A percentile compares a stretch with the other conserved stretches of the same genome.
Evolutionary conservation across 2,113 vertebrate genomes (phyloP).

Genomic region (Cariama cristata): DNA sequence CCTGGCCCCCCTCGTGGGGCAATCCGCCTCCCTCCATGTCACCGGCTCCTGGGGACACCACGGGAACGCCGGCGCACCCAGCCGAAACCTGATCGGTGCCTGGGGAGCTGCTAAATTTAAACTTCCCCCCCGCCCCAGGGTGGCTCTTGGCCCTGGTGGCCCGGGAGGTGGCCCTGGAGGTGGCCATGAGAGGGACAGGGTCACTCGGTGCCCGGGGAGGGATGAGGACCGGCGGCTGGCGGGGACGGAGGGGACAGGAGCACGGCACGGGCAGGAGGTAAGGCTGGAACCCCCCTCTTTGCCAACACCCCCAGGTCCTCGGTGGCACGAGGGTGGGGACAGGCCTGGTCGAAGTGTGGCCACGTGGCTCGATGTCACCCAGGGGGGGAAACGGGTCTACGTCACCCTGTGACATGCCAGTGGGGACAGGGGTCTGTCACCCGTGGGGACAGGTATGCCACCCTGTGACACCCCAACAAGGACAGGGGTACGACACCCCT

Average conservation of each 20-base stretch:
- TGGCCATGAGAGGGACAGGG: not conserved
- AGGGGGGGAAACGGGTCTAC: not conserved
- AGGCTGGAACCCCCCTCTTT: not conserved
- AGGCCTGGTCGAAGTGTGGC: fast-evolving
- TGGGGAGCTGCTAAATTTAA: not conserved
- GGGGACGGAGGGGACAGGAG: not conserved
- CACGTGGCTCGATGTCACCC: not conserved
- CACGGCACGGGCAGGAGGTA: not conserved
- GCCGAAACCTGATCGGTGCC: not conserved
- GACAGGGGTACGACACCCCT: not conserved
- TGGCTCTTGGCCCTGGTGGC: not conserved
- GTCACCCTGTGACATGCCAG: fast-evolving
- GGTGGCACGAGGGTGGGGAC: not conserved
- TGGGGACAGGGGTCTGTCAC: not conserved
- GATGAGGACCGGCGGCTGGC: not conserved
- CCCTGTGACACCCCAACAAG: not conserved
- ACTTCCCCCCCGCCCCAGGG: not conserved
- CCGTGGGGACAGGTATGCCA: not conserved
- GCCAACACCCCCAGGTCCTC: not conserved
- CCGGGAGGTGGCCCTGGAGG: not conserved
- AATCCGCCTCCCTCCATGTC: not conserved
- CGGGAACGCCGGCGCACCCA: not conserved
- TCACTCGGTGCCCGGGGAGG: not conserved
- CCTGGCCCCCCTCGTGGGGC: not conserved
- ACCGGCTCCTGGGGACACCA: not conserved